Conservation (phyloP, 1,140 invertebrate genomes). For the Brachionus rubens region DNA sequence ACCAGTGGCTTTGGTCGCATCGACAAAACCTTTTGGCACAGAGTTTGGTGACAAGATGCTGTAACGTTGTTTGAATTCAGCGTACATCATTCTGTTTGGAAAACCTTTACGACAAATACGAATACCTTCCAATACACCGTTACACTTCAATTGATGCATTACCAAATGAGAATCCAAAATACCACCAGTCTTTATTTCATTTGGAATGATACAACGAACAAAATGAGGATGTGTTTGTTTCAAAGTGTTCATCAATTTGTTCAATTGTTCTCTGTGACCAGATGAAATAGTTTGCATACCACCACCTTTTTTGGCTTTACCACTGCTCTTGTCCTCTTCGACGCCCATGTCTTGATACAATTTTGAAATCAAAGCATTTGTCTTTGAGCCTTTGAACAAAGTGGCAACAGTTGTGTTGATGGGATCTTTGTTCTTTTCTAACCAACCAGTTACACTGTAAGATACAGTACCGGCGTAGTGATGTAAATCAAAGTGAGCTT, state of each 20-base stretch:
- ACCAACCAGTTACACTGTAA: slow-evolving; percentile 79
- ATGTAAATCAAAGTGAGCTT: slow-evolving; percentile 94
- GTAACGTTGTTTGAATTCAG: slow-evolving; percentile 99
- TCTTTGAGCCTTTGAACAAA: slow-evolving; percentile 12
- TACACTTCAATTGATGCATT: slow-evolving; percentile 96
- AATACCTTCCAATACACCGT: slow-evolving; percentile 99
- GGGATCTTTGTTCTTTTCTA: slow-evolving; percentile 99
- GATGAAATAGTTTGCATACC: slow-evolving; percentile 89
- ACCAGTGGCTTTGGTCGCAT: slow-evolving; percentile 77
- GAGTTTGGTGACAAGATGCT: slow-evolving; percentile 88
- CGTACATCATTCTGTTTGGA: slow-evolving; percentile 99
- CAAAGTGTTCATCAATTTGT: slow-evolving; percentile 92
- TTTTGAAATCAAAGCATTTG: not conserved
- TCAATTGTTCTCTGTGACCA: slow-evolving; percentile 87
- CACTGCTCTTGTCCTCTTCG: slow-evolving; percentile 46
- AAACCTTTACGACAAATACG: slow-evolving; percentile 99
- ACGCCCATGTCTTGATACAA: slow-evolving; percentile 31
- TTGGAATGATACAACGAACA: slow-evolving; percentile 99
- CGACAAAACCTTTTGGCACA: slow-evolving; percentile 70
- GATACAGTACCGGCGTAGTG: slow-evolving; percentile 95
- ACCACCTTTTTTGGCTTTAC: slow-evolving; percentile 87
- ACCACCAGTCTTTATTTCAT: slow-evolving; percentile 92
- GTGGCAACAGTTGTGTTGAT: slow-evolving; percentile 88
- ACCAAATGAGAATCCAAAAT: slow-evolving; percentile 97
- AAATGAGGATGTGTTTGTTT: slow-evolving; percentile 96